phyloP scores from a whole-genome alignment of 2,888 invertebrate species.

The Nowickia ferox region DNA sequence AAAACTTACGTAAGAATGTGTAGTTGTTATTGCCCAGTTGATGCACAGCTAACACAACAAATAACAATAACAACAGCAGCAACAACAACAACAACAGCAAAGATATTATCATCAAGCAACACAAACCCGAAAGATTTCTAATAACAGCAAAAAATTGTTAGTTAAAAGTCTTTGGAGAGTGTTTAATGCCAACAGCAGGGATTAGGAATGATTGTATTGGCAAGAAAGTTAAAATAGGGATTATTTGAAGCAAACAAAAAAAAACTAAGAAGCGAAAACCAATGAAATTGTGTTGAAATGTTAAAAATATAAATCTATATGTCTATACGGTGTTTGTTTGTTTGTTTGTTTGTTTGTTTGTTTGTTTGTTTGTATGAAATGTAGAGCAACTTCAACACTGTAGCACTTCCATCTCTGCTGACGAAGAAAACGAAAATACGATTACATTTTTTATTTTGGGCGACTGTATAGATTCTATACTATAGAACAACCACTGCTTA shows the following conservation, averaged over 20 bases:
- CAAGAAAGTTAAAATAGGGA: slow-evolving; percentile 36
- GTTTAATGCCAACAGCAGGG: slow-evolving; percentile 59
- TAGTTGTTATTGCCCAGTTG: slow-evolving; percentile 10
- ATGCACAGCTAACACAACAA: slow-evolving; percentile 1
- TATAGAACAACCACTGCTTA: no score
- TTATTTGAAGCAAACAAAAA: slow-evolving; percentile 12
- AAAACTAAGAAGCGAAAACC: background rate
- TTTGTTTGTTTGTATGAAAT: no score
- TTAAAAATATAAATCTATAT: background rate
- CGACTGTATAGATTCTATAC: no score
- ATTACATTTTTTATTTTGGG: no score
- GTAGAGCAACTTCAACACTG: no score
- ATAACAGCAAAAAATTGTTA: slow-evolving; percentile 45
- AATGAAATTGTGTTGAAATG: slow-evolving; percentile 44
- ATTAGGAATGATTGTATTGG: slow-evolving; percentile 60
- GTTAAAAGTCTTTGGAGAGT: slow-evolving; percentile 64
- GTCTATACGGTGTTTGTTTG: no score
- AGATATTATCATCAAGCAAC: background rate
- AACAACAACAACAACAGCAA: background rate
- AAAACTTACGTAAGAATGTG: background rate
- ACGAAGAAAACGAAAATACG: no score
- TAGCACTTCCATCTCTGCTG: no score
- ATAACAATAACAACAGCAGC: background rate
- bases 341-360: no score
- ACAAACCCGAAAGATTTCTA: slow-evolving; percentile 19